Conservation (phyloP, 2,888 invertebrate genomes). For the Eudasyphora cyanicolor region DNA sequence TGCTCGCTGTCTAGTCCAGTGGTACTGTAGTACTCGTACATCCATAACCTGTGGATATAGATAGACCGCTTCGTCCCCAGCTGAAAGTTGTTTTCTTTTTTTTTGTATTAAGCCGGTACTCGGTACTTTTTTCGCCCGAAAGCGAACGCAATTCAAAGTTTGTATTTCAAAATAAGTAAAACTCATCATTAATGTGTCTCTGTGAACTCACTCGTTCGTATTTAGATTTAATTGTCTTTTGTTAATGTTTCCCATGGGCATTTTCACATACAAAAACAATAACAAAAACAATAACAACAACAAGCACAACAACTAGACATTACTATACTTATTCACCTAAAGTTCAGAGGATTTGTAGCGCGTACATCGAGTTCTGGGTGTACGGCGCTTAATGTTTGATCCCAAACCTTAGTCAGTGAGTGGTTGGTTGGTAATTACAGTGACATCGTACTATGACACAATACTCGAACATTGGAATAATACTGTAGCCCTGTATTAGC, state of each 20-base stretch:
- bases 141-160: conserved; percentile 17
- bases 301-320: neutral
- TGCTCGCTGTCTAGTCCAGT: conserved; percentile 42
- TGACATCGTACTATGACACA: conserved; percentile 54
- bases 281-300: neutral
- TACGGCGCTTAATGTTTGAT: neutral
- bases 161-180: conserved; percentile 18
- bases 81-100: conserved; percentile 33
- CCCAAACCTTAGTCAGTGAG: too few relatives aligned
- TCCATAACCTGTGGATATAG: neutral
- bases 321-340: neutral
- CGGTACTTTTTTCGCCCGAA: neutral
- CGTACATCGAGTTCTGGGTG: conserved; percentile 24
- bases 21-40: conserved; percentile 43
- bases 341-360: neutral
- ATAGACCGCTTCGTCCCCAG: neutral
- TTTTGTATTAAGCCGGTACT: conserved; percentile 28
- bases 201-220: neutral
- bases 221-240: conserved; percentile 31
- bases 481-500: conserved; percentile 21
- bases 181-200: conserved; percentile 25
- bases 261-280: neutral
- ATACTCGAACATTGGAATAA: conserved; percentile 34
- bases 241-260: conserved; percentile 35
- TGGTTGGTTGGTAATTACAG: conserved; percentile 10